A percentile compares a stretch with the other conserved stretches of the same genome.
Evolutionary conservation across 2,113 vertebrate genomes (phyloP).

Genomic region (Forbesichthys papilliferus): DNA sequence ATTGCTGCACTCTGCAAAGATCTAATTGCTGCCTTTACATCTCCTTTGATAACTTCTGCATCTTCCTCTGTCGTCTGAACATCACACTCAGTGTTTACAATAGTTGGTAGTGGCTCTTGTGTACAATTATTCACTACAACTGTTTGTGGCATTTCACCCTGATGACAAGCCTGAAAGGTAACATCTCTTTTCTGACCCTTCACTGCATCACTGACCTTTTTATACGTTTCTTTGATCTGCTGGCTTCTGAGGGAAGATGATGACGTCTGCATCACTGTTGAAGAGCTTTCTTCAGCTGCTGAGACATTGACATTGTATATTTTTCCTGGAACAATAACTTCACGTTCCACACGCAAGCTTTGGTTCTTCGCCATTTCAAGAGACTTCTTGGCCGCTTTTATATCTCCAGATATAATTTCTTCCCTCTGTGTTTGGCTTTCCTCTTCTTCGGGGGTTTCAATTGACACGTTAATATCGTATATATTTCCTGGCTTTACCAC

Average conservation of each 20-base stretch:
- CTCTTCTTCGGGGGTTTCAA: constrained; percentile 69
- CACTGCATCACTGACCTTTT: constrained; percentile 92
- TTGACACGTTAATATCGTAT: constrained; percentile 78
- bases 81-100: constrained; percentile 75
- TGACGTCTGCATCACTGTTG: constrained; percentile 69
- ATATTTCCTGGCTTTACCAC: constrained; percentile 55
- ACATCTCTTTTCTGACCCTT: constrained; percentile 69
- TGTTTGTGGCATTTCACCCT: constrained; percentile 69
- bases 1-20: constrained; percentile 82
- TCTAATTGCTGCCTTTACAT: constrained; percentile 86
- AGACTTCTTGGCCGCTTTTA: constrained; percentile 84
- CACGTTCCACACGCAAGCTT: constrained; percentile 83
- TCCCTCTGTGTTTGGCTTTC: constrained; percentile 76
- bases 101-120: constrained; percentile 72
- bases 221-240: constrained; percentile 69
- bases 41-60: constrained; percentile 80
- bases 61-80: constrained; percentile 76
- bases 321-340: constrained; percentile 77
- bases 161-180: constrained; percentile 66
- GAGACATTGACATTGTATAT: constrained; percentile 72
- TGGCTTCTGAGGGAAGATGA: constrained; percentile 68
- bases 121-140: constrained; percentile 73
- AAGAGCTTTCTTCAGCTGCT: constrained; percentile 73
- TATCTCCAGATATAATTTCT: constrained; percentile 83
- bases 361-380: constrained; percentile 87